Percentiles rank a stretch among this genome's conserved stretches.
Evolutionary conservation across 2,113 vertebrate genomes (phyloP).

Genomic region (Laticauda laticaudata): DNA sequence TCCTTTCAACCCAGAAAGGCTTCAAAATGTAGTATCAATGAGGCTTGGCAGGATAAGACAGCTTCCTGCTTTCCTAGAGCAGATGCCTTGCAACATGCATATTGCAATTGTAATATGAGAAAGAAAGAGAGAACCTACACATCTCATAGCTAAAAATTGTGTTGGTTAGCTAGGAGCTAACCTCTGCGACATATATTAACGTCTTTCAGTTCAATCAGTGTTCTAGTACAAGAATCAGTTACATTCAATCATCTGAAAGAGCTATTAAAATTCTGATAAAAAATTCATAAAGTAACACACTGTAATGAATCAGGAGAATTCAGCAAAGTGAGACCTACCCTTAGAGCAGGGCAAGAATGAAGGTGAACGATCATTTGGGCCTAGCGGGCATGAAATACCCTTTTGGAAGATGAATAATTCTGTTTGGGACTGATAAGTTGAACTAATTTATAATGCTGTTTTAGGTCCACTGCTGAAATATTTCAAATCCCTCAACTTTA

Average conservation of each 20-base stretch:
- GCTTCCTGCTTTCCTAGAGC: background rate
- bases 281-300: slow-evolving; percentile 88
- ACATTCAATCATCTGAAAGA: slow-evolving; percentile 87
- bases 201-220: slow-evolving; percentile 82
- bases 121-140: background rate
- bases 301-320: slow-evolving; percentile 89
- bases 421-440: slow-evolving; percentile 89
- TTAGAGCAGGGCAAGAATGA: slow-evolving; percentile 82
- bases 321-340: slow-evolving; percentile 83
- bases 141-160: slow-evolving; percentile 68
- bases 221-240: slow-evolving; percentile 83
- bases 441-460: slow-evolving; percentile 93
- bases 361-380: slow-evolving; percentile 87
- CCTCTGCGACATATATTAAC: slow-evolving; percentile 79
- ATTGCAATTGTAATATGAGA: background rate
- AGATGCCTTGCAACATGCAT: background rate
- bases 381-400: slow-evolving; percentile 89
- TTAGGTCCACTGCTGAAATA: slow-evolving; percentile 87
- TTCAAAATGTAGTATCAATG: background rate
- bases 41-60: background rate
- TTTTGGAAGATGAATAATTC: slow-evolving; percentile 93
- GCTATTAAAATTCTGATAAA: slow-evolving; percentile 89
- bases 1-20: background rate
- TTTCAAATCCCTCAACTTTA: slow-evolving; percentile 86
- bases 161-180: slow-evolving; percentile 78